Evolutionary conservation across 2,113 vertebrate genomes (phyloP), one percentile per base, ranked within the genome.

Genomic region (Stigmatopora argus): DNA sequence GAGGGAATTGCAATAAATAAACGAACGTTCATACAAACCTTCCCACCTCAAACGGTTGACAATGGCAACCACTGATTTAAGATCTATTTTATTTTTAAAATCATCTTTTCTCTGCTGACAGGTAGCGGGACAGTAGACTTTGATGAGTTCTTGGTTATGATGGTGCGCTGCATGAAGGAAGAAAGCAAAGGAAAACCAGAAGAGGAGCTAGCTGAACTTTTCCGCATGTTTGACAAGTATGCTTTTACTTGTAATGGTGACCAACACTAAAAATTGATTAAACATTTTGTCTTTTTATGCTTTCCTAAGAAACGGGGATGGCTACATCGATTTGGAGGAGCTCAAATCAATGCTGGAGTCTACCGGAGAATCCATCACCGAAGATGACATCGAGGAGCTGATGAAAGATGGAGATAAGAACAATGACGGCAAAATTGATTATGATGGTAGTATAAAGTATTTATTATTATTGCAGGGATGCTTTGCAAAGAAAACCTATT

Each of bases 101-200:
- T 31, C 26, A 1, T 53, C 3, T 0, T 53, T 4, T 6, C 13
- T 56, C 23, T 75, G 13, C 66, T 65, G 47, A n/a, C 75, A 92
- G 91, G 91, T 46, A 92, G 90, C 7, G 91, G 91, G 12, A 92
- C 91, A 0, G 90, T 92, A 38, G 91, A 92, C 63, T 92, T 92
- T 52, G 91, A 92, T 75, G 91, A 92, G 82, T 92, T 92, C 87
- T 78, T 92, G 75, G 90, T 92, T 9, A 92, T 92, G 91, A 92
- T 92, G 91, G 91, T 92, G 15, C 89, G 91, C 83, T 91, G 91
- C 62, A 92, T 91, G 89, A 92, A 92, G 74, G 91, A 92, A 81
- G 91, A 92, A 83, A 91, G 90, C 80, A 92, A 92, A 89, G 91
- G 91, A 57, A 92, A 92, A 78, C 80, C 91, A n/a, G 91, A 92